These are phyloP conservation scores for Oncopodura yosiiana DNA, from an alignment of 1,140 invertebrate species.

Conservation along the genomic window DNA sequence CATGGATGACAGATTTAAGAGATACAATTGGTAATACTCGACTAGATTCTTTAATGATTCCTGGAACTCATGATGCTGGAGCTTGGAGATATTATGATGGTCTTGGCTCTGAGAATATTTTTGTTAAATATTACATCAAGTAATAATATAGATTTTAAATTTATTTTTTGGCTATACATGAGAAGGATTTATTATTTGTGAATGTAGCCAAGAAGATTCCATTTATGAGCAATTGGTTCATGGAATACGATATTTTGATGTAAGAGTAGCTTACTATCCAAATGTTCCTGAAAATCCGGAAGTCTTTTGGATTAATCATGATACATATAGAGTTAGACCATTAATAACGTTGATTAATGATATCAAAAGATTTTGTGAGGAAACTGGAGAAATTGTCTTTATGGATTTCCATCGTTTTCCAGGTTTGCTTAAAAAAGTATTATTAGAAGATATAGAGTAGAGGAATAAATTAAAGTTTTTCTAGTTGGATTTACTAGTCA, in stretches of 20 bases:
- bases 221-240: conserved; percentile 49
- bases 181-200: conserved; percentile 18
- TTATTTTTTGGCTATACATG: conserved; percentile 3
- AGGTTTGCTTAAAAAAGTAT: conserved; percentile 40
- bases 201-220: conserved; percentile 47
- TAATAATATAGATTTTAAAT: conserved; percentile 29
- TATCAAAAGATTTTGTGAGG: conserved; percentile 52
- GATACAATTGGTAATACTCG: conserved; percentile 42
- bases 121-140: conserved; percentile 44
- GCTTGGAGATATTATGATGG: conserved; percentile 45
- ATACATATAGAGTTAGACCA: conserved; percentile 53
- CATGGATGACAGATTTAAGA: conserved; percentile 50
- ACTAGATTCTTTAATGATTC: conserved; percentile 50
- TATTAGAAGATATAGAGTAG: not conserved
- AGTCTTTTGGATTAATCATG: conserved; percentile 61
- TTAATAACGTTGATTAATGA: conserved; percentile 52
- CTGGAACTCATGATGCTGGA: conserved; percentile 55
- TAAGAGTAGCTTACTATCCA: conserved; percentile 48
- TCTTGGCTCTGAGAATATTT: conserved; percentile 38
- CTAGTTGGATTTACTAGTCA: conserved; percentile 7
- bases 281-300: conserved; percentile 37
- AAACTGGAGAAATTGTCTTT: conserved; percentile 53
- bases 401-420: conserved; percentile 55
- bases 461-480: not conserved
- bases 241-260: conserved; percentile 51